Evolutionary conservation across 2,888 invertebrate genomes (phyloP), one percentile per base, ranked within the genome.

Genomic region (Nymphalis urticae): DNA sequence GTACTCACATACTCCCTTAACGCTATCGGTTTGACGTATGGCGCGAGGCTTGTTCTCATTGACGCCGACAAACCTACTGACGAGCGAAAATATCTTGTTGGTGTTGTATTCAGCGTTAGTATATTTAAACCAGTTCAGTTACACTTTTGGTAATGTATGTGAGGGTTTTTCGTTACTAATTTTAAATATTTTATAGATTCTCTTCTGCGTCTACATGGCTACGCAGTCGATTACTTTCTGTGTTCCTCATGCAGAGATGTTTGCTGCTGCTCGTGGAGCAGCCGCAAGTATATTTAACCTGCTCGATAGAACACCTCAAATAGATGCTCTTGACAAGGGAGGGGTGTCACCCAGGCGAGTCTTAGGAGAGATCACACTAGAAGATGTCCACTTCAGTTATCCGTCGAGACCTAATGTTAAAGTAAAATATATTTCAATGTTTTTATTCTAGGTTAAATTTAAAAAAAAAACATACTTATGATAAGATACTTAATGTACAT

Each of bases 21-120:
- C 79, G 95, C 96, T 1, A 87, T 97, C 24, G 95, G 96, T 4
- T 95, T 97, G 80, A 95, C 96, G 90, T 97, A 96, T 82, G 97
- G 97, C 0, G 94, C 96, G 0, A 88, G 94, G 64, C 89, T 97
- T 10, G 95, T 96, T 21, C 80, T 96, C 24, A 89, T 92, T 0
- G 95, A 95, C 77, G 93, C 94, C 10, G 87, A 93, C 17, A 88
- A 93, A 32, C 92, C 93, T 0, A 84, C 90, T 3, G 94, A 94
- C 8, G 93, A 95, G 17, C 90, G 93, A 24, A 91, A 89, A 71
- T 96, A 96, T 75, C 94, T 95, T 0, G 94, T 96, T 0, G 95
- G 95, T 1, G 94, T 94, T 0, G 86, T 96, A 60, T 94, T 96
- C 61, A 95, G 95, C 79, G 96, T 95, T 74, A 93, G 94, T 90